Evolutionary conservation across 2,113 vertebrate species (phyloP).

Genomic region (Mobula birostris): DNA sequence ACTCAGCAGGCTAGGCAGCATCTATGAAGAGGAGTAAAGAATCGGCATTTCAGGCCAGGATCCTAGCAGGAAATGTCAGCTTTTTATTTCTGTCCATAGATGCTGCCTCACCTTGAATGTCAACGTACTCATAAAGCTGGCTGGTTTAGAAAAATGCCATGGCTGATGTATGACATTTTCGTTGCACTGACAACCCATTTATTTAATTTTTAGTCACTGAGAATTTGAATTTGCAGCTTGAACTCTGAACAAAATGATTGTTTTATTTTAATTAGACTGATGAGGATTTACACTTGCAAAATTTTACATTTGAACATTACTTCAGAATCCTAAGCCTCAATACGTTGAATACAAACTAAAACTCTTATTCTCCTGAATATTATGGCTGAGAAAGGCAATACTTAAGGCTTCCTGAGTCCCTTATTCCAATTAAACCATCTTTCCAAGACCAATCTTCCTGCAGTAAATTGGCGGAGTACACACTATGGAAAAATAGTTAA

Average conservation of each 20-base stretch:
- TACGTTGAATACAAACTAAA: background rate
- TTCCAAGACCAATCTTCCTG: background rate
- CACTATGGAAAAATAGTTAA: background rate
- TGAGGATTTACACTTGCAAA: background rate
- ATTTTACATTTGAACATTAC: background rate
- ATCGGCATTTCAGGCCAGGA: too few relatives aligned
- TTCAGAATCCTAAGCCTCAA: background rate
- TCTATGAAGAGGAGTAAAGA: too few relatives aligned
- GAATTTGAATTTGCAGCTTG: background rate
- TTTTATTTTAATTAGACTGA: background rate
- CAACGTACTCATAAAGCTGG: background rate
- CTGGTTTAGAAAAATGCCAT: background rate
- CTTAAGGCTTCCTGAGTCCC: background rate
- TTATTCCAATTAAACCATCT: background rate
- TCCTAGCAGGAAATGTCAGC: too few relatives aligned
- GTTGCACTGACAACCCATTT: background rate
- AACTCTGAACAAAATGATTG: background rate
- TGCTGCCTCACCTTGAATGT: too few relatives aligned
- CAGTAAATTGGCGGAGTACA: background rate
- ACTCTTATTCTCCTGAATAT: background rate
- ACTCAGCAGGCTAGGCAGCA: too few relatives aligned
- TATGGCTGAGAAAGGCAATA: background rate
- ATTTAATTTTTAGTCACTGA: background rate
- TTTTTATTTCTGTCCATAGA: too few relatives aligned
- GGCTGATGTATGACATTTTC: background rate